Evolutionary conservation across 1,140 invertebrate species (phyloP).

Genomic region (Polypedilum pembai): DNA sequence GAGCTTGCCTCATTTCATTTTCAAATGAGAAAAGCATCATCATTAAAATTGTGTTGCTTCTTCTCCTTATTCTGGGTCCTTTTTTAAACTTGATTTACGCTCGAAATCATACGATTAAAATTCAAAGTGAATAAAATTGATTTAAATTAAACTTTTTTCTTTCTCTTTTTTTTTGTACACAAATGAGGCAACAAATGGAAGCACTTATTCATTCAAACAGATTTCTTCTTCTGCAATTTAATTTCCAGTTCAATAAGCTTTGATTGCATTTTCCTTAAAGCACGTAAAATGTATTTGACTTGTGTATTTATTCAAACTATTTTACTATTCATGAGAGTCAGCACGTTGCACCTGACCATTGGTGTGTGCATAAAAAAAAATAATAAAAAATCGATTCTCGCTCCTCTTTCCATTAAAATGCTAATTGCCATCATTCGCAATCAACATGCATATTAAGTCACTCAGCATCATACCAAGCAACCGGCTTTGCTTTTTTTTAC

Average conservation of each 20-base stretch:
- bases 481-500: too few relatives aligned
- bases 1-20: constrained; percentile 5
- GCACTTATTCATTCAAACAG: too few relatives aligned
- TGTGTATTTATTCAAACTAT: constrained; percentile 12
- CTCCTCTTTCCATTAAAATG: neutral
- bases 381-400: too few relatives aligned
- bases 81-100: too few relatives aligned
- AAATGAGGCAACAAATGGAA: neutral
- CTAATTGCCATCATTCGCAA: neutral
- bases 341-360: neutral
- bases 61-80: too few relatives aligned
- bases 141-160: neutral
- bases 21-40: neutral
- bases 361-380: too few relatives aligned
- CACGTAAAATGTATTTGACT: constrained; percentile 15
- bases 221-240: neutral
- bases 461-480: neutral
- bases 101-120: neutral
- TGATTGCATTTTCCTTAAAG: constrained; percentile 7
- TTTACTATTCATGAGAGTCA: neutral
- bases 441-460: neutral
- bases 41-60: neutral
- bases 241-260: constrained; percentile 11
- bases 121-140: constrained; percentile 19
- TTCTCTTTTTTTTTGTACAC: neutral